Conservation (phyloP, 2,797 vertebrate species). For the Dipus sagitta region DNA sequence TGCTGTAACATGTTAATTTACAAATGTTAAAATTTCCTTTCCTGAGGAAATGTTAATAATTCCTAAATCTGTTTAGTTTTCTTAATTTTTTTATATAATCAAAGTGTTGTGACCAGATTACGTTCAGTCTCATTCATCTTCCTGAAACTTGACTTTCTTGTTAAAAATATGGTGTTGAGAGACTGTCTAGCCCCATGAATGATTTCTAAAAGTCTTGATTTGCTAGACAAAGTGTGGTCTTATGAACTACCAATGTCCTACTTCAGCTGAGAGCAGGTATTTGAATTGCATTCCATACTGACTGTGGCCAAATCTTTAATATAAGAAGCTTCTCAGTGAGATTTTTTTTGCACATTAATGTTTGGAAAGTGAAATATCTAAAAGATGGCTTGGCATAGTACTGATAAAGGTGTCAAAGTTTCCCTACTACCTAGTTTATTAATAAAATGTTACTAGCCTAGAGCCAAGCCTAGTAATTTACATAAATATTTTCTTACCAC, state of each 20-base stretch:
- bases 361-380: background rate
- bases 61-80: background rate
- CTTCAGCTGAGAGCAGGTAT: background rate
- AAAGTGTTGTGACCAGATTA: background rate
- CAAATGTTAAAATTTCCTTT: background rate
- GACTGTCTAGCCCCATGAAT: background rate
- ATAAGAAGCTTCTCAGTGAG: background rate
- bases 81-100: background rate
- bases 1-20: slow-evolving; percentile 30
- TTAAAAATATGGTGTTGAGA: background rate
- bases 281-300: background rate
- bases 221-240: background rate
- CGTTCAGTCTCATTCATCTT: background rate
- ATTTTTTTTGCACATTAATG: background rate
- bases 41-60: background rate
- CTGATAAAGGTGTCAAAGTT: background rate
- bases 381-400: background rate
- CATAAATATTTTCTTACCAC: background rate
- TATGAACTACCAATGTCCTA: background rate
- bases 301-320: background rate
- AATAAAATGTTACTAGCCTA: background rate
- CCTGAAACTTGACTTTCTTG: background rate
- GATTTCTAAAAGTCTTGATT: background rate
- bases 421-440: background rate
- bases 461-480: background rate